Percentiles rank a stretch among this genome's conserved stretches.
These are phyloP conservation scores for Brachionus plicatilis DNA, from an alignment of 1,140 invertebrate genomes.

Conservation along the genomic window DNA sequence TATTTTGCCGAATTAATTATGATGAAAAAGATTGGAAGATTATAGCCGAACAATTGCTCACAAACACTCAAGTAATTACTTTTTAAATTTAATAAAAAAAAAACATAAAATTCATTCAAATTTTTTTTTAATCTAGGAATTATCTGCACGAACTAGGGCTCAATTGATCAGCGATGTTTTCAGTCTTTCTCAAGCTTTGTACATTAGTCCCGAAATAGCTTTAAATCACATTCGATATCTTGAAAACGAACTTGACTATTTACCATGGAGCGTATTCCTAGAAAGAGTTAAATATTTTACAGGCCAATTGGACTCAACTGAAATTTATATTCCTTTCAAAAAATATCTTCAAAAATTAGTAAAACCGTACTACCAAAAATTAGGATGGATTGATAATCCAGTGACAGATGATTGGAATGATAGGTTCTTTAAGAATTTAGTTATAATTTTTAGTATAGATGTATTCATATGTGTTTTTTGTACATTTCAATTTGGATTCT, in stretches of 20 bases:
- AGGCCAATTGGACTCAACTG: background rate
- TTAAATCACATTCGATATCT: slow-evolving; percentile 55
- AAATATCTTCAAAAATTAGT: slow-evolving; percentile 10
- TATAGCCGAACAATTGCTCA: slow-evolving; percentile 43
- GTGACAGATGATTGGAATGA: slow-evolving; percentile 10
- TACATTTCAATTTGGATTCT: too few species aligned
- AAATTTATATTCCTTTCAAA: background rate
- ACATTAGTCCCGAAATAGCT: slow-evolving; percentile 38
- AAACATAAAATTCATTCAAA: too few species aligned
- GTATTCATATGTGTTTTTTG: too few species aligned
- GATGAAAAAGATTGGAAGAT: slow-evolving; percentile 45
- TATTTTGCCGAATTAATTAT: slow-evolving; percentile 45
- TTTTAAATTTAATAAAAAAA: background rate
- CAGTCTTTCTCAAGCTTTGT: slow-evolving; percentile 11
- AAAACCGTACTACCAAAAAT: slow-evolving; percentile 16
- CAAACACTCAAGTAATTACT: background rate
- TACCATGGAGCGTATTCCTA: slow-evolving; percentile 53
- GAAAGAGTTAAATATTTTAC: background rate
- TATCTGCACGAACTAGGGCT: slow-evolving; percentile 16
- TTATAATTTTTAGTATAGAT: background rate
- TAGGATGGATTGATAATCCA: slow-evolving; percentile 23
- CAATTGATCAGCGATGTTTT: slow-evolving; percentile 41
- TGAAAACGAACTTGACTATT: slow-evolving; percentile 51
- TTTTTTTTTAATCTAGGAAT: background rate
- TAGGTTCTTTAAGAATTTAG: background rate